These are phyloP conservation scores for Lycaena phlaeas DNA, from an alignment of 2,888 invertebrate species.

Conservation along the genomic window DNA sequence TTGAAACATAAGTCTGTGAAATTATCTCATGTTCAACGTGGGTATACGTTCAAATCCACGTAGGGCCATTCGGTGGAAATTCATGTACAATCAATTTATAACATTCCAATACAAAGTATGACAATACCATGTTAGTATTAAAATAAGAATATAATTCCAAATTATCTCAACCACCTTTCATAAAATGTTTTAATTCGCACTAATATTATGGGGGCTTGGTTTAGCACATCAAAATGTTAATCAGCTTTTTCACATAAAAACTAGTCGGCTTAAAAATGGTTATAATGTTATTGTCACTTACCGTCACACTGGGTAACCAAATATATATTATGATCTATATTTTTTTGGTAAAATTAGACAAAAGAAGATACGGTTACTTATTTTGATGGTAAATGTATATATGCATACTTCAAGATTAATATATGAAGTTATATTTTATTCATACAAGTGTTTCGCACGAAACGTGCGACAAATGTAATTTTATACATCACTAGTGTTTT, in stretches of 20 bases:
- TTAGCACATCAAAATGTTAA: neutral
- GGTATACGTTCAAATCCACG: too few relatives aligned
- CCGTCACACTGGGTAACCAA: neutral
- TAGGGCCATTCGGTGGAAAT: too few relatives aligned
- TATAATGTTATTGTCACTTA: constrained; percentile 3
- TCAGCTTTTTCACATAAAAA: constrained; percentile 13
- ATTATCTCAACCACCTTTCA: constrained; percentile 5
- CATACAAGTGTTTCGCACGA: neutral
- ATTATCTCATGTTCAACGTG: neutral
- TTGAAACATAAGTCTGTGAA: neutral
- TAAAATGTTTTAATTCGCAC: constrained; percentile 9
- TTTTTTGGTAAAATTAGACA: constrained; percentile 1
- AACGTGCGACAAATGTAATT: constrained; percentile 1
- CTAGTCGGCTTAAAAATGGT: constrained; percentile 17
- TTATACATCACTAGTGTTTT: constrained; percentile 2
- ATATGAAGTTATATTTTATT: constrained; percentile 5
- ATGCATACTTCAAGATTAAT: neutral
- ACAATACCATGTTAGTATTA: constrained; percentile 7
- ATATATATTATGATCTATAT: neutral
- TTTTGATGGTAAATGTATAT: neutral
- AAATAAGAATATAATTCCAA: constrained; percentile 4
- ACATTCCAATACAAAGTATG: constrained; percentile 6
- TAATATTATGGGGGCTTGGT: constrained; percentile 8
- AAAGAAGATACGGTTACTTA: neutral
- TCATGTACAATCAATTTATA: neutral